A percentile compares a stretch with the other conserved stretches of the same genome.
Evolutionary conservation across 2,797 vertebrate species (phyloP).

Genomic region (Lacerta viridis): DNA sequence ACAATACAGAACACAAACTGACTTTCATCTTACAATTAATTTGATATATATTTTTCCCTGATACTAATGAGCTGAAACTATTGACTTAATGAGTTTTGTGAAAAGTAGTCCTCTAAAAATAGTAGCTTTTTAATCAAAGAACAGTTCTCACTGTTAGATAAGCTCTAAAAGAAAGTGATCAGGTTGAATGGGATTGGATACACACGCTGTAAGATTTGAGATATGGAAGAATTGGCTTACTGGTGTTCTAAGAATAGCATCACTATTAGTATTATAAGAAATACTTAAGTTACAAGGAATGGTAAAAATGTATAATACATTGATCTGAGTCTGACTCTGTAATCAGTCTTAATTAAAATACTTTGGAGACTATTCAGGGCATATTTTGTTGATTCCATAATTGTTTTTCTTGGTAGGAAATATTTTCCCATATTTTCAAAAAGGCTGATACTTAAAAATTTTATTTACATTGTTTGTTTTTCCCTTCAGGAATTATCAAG

Average conservation of each 20-base stretch:
- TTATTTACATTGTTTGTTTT: slow-evolving; percentile 27
- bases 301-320: not conserved
- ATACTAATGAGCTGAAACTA: too few relatives aligned
- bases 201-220: slow-evolving; percentile 9
- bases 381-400: not conserved
- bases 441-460: slow-evolving; percentile 26
- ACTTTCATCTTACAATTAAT: too few relatives aligned
- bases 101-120: too few relatives aligned
- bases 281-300: not conserved
- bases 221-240: not conserved
- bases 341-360: not conserved
- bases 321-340: not conserved
- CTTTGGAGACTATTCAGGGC: not conserved
- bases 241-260: not conserved
- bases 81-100: too few relatives aligned
- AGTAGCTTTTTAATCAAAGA: too few relatives aligned
- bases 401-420: not conserved
- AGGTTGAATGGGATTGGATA: slow-evolving; percentile 57
- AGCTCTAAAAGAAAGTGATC: slow-evolving; percentile 24
- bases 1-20: too few relatives aligned
- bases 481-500: slow-evolving; percentile 67
- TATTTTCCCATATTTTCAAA: not conserved
- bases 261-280: not conserved
- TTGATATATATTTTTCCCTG: too few relatives aligned
- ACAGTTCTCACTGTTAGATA: too few relatives aligned